A percentile compares a stretch with the other conserved stretches of the same genome.
These are phyloP conservation scores for Centroberyx gerrardi DNA, from an alignment of 2,797 vertebrate species.

Conservation along the genomic window DNA sequence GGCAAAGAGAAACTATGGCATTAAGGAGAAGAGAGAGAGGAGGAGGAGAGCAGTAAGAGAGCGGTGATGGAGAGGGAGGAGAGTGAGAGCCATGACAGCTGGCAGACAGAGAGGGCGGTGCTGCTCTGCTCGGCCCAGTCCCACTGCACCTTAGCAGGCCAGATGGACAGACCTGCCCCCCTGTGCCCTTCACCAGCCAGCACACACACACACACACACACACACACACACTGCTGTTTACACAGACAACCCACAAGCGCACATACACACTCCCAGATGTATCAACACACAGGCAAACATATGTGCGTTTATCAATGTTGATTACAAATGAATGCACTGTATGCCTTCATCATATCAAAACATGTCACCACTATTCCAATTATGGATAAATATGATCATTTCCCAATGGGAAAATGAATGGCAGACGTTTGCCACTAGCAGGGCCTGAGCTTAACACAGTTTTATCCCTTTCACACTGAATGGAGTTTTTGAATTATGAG, in stretches of 20 bases:
- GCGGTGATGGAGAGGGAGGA: slow-evolving; percentile 37
- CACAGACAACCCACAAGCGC: slow-evolving; percentile 14
- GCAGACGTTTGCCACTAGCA: too few species aligned
- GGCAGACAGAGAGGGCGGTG: slow-evolving; percentile 52
- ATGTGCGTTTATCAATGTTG: not conserved
- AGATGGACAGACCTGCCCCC: slow-evolving; percentile 71
- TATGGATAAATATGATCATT: too few species aligned
- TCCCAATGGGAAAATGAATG: too few species aligned
- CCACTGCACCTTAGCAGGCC: slow-evolving; percentile 66
- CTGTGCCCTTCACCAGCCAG: slow-evolving; percentile 64
- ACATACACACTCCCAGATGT: slow-evolving; percentile 3
- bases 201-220: slow-evolving; percentile 22
- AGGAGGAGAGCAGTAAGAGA: slow-evolving; percentile 28
- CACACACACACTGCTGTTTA: slow-evolving; percentile 4
- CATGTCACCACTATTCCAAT: too few species aligned
- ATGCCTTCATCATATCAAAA: too few species aligned
- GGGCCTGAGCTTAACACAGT: not conserved
- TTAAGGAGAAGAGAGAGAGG: slow-evolving; percentile 11
- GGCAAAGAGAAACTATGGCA: slow-evolving; percentile 39
- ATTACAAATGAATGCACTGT: too few species aligned
- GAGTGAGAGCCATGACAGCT: slow-evolving; percentile 64
- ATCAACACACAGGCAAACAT: slow-evolving; percentile 6
- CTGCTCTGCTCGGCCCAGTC: slow-evolving; percentile 54
- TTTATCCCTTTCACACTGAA: not conserved
- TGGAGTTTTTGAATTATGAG: not conserved